A percentile compares a stretch with the other conserved stretches of the same genome.
These are phyloP conservation scores for Mesocricetus auratus DNA, from an alignment of 2,113 vertebrate species.

Conservation along the genomic window DNA sequence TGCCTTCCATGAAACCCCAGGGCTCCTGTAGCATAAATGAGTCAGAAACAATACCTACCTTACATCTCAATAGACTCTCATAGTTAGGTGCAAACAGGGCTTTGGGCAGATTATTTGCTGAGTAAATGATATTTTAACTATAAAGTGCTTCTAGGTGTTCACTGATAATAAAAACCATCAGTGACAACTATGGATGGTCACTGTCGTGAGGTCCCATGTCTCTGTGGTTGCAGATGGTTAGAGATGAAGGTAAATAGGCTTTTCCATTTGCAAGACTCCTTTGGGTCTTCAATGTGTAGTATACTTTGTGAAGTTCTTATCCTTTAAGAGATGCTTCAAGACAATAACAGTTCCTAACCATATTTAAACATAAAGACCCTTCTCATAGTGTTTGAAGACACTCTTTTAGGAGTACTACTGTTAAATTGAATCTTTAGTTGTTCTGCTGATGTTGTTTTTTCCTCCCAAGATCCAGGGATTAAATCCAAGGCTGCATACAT, in stretches of 20 bases:
- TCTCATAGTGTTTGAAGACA: not conserved
- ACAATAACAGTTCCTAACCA: not conserved
- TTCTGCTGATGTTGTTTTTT: not conserved
- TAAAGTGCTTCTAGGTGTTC: not conserved
- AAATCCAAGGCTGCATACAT: not conserved
- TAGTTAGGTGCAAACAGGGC: not conserved
- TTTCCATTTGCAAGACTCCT: constrained; percentile 28
- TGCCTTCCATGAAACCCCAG: not conserved
- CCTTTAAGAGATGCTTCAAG: not conserved
- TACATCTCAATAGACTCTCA: not conserved
- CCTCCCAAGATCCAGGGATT: not conserved
- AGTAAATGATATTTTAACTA: constrained; percentile 13
- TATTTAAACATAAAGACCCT: constrained; percentile 9
- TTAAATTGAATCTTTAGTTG: not conserved
- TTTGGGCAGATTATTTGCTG: not conserved
- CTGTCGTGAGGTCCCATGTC: constrained; percentile 22
- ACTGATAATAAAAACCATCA: not conserved
- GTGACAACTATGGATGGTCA: not conserved
- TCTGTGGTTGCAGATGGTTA: not conserved
- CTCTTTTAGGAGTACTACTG: not conserved
- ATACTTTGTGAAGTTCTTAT: not conserved
- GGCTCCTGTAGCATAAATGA: not conserved
- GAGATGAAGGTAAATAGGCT: constrained; percentile 13
- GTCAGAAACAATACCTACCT: not conserved
- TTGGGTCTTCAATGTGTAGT: not conserved